These are phyloP conservation scores for Heteromormyrus szaboi DNA, from an alignment of 2,797 vertebrate species.

Conservation along the genomic window DNA sequence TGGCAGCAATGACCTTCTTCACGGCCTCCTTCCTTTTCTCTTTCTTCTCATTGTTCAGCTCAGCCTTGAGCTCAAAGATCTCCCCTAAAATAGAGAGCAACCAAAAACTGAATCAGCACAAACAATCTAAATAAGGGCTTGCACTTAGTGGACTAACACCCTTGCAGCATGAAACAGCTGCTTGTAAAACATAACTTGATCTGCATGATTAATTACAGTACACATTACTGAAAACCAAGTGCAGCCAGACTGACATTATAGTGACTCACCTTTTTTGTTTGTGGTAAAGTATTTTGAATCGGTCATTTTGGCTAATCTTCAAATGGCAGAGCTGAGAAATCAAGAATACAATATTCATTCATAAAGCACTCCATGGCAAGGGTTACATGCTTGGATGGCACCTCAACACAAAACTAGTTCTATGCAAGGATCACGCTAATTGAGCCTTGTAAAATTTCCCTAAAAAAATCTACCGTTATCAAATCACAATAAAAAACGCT, in stretches of 20 bases:
- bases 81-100: constrained; percentile 67
- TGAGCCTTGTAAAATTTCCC: background rate
- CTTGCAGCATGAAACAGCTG: background rate
- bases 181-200: background rate
- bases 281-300: constrained; percentile 99
- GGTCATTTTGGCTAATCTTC: constrained; percentile 77
- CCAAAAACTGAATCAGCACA: background rate
- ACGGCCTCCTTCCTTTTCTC: constrained; percentile 98
- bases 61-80: constrained; percentile 98
- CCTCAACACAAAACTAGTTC: background rate
- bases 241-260: background rate
- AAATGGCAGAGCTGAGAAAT: constrained; percentile 44
- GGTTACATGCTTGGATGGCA: background rate
- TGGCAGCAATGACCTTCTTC: constrained; percentile 97
- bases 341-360: constrained; percentile 10
- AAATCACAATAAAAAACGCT: background rate
- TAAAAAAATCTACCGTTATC: background rate
- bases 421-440: background rate
- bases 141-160: background rate
- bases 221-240: background rate
- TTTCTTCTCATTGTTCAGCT: constrained; percentile 99
- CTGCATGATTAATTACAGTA: background rate
- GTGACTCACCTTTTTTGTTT: constrained; percentile 89
- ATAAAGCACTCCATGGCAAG: background rate
- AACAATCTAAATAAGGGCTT: background rate